phyloP scores from a whole-genome alignment of 2,113 vertebrate species.

The Quiscalus mexicanus region DNA sequence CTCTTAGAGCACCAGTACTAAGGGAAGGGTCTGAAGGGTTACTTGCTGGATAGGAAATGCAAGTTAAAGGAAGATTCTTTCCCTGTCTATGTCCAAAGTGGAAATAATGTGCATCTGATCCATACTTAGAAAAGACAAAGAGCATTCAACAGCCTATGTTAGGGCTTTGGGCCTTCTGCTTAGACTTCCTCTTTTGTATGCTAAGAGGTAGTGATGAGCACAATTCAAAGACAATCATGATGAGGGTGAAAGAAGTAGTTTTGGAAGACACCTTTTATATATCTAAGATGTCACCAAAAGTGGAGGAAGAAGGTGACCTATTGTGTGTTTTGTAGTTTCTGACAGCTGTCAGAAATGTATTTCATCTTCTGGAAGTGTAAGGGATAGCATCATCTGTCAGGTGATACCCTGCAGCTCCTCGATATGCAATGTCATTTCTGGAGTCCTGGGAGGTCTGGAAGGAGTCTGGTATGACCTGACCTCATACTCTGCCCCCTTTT shows the following conservation, averaged over 20 bases:
- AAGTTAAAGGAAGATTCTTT: neutral
- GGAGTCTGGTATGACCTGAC: rapidly evolving
- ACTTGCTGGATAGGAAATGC: neutral
- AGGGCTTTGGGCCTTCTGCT: neutral
- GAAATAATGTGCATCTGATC: neutral
- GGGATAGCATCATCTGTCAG: neutral
- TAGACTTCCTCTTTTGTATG: neutral
- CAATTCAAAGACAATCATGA: neutral
- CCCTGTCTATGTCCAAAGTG: neutral
- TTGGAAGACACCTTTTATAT: neutral
- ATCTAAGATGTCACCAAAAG: neutral
- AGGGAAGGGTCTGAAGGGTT: neutral
- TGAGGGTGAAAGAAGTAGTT: neutral
- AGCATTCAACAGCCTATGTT: neutral
- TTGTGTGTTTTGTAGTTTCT: neutral
- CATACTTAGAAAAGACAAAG: neutral
- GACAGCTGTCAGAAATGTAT: neutral
- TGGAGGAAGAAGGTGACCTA: neutral
- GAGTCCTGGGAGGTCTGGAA: neutral
- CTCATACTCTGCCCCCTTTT: neutral
- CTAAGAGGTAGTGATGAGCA: neutral
- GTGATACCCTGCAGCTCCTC: neutral
- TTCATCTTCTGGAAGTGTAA: neutral
- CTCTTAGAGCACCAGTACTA: neutral
- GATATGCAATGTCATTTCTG: neutral